Percentiles rank a stretch among this genome's conserved stretches.
These are phyloP conservation scores for Troilus luridus DNA, from an alignment of 2,888 invertebrate genomes.

Conservation along the genomic window DNA sequence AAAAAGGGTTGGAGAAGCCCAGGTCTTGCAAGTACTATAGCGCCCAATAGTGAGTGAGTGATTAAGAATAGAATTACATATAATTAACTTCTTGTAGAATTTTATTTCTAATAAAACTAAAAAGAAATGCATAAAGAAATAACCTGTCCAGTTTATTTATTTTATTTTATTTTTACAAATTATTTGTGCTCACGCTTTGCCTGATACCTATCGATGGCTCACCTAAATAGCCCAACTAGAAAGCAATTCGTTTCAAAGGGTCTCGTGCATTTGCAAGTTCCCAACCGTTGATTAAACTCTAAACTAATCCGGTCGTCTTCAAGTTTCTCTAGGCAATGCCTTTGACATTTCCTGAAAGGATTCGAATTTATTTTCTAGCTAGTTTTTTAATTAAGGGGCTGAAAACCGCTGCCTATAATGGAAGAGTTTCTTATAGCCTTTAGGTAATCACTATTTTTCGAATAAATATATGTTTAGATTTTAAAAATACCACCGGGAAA, in stretches of 20 bases:
- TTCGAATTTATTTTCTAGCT: constrained; percentile 13
- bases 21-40: too few relatives aligned
- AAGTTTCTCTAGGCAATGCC: constrained; percentile 1
- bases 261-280: background rate
- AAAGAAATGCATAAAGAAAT: too few relatives aligned
- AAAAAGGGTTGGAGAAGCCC: too few relatives aligned
- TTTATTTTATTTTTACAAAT: too few relatives aligned
- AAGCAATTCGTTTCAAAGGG: constrained; percentile 3
- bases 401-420: background rate
- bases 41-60: too few relatives aligned
- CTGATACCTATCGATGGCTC: background rate
- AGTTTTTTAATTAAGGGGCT: background rate
- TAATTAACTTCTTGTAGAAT: too few relatives aligned
- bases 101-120: too few relatives aligned
- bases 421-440: background rate
- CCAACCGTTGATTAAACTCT: constrained; percentile 23
- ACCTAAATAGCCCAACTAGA: background rate
- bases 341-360: background rate
- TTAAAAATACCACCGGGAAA: background rate
- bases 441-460: background rate
- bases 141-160: too few relatives aligned
- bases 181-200: background rate
- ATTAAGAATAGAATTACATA: too few relatives aligned
- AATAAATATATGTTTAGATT: background rate
- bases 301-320: constrained; percentile 3